A percentile compares a stretch with the other conserved stretches of the same genome.
phyloP scores from a whole-genome alignment of 1,140 invertebrate genomes.

The Pachypeltis micranthus region DNA sequence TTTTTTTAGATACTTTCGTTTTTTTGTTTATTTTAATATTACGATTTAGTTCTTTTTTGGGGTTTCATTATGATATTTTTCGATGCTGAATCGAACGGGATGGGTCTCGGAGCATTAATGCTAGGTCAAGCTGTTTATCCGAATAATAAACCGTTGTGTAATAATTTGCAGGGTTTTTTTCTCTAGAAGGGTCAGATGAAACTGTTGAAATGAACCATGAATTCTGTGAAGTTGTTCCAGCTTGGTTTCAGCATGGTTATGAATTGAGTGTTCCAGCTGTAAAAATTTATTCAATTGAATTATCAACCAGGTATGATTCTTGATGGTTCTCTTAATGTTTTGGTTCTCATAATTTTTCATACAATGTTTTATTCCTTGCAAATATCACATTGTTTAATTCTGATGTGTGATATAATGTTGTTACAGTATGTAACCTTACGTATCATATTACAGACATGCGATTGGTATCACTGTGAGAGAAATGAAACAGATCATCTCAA shows the following conservation, averaged over 20 bases:
- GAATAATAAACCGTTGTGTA: not conserved
- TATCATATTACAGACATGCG: slow-evolving; percentile 36
- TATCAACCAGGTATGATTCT: slow-evolving; percentile 29
- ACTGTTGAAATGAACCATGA: slow-evolving; percentile 39
- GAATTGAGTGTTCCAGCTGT: slow-evolving; percentile 44
- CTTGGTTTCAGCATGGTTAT: slow-evolving; percentile 48
- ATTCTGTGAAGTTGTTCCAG: slow-evolving; percentile 41
- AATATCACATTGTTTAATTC: too few species aligned
- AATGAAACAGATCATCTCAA: slow-evolving; percentile 31
- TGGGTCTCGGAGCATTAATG: not conserved
- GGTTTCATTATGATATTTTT: slow-evolving; percentile 23
- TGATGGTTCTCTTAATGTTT: not conserved
- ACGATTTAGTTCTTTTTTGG: slow-evolving; percentile 6
- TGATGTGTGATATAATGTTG: too few species aligned
- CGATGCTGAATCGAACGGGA: not conserved
- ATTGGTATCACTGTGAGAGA: slow-evolving; percentile 43
- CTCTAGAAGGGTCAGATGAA: slow-evolving; percentile 30
- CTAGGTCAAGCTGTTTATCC: not conserved
- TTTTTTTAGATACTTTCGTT: too few species aligned
- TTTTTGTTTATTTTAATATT: too few species aligned
- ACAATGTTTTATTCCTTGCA: not conserved
- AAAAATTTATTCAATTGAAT: slow-evolving; percentile 38
- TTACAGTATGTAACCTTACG: too few species aligned
- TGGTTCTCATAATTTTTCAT: not conserved
- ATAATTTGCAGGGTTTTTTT: not conserved